These are phyloP conservation scores for Drosophila leonis DNA, from an alignment of 2,888 invertebrate genomes.

Conservation along the genomic window DNA sequence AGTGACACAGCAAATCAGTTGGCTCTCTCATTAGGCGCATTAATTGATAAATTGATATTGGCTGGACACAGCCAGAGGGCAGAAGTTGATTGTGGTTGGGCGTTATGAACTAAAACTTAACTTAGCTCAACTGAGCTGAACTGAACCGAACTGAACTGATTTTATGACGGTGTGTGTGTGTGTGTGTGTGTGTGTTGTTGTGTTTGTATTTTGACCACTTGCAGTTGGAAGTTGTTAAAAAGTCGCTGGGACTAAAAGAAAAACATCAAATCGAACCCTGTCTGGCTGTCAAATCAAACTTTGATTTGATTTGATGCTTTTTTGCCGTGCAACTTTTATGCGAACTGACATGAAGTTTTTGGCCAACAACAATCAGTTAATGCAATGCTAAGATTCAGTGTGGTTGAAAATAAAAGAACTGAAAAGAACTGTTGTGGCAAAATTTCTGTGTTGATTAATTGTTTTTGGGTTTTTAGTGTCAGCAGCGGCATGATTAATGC, in stretches of 20 bases:
- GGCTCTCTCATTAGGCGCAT: conserved; percentile 73
- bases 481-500: conserved; percentile 62
- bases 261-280: conserved; percentile 48
- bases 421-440: not conserved
- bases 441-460: conserved; percentile 61
- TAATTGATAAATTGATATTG: conserved; percentile 78
- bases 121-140: conserved; percentile 14
- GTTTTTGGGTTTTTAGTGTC: conserved; percentile 58
- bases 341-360: conserved; percentile 68
- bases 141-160: conserved; percentile 21
- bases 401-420: not conserved
- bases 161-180: conserved; percentile 29
- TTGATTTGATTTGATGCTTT: conserved; percentile 76
- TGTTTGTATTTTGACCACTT: conserved; percentile 51
- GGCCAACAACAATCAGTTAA: conserved; percentile 70
- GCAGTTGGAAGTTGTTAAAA: conserved; percentile 66
- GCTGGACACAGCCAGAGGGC: conserved; percentile 45
- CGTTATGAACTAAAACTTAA: conserved; percentile 45
- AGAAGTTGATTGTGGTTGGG: conserved; percentile 1
- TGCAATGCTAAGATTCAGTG: conserved; percentile 43
- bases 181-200: conserved; percentile 1
- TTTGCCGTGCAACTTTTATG: conserved; percentile 66
- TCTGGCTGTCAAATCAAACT: conserved; percentile 77
- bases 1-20: conserved; percentile 77
- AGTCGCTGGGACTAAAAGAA: conserved; percentile 40